A percentile compares a stretch with the other conserved stretches of the same genome.
Conservation (phyloP, 1,140 invertebrate species). For the Maniola jurtina region DNA sequence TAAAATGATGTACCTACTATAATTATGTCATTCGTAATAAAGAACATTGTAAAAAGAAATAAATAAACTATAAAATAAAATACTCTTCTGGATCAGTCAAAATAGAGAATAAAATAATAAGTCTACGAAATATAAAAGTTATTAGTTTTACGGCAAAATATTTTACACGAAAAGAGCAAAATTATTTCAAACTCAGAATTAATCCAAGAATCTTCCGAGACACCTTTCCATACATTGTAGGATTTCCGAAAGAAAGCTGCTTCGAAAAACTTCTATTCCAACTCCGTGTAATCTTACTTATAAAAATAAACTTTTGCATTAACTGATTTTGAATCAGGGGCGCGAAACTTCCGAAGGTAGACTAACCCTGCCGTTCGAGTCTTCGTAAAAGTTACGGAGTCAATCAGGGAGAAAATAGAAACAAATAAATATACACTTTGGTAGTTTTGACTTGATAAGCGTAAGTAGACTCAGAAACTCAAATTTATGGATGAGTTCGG, state of each 20-base stretch:
- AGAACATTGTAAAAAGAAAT: too few species aligned
- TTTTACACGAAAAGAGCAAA: slow-evolving; percentile 29
- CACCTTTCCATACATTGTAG: slow-evolving; percentile 66
- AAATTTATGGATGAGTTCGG: slow-evolving; percentile 64
- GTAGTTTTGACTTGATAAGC: slow-evolving; percentile 72
- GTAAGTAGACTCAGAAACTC: slow-evolving; percentile 53
- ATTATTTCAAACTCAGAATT: slow-evolving; percentile 73
- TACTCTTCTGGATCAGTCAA: too few species aligned
- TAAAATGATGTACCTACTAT: too few species aligned
- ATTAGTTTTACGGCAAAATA: background rate
- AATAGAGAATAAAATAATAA: too few species aligned
- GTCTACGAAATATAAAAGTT: too few species aligned
- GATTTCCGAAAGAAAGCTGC: slow-evolving; percentile 72
- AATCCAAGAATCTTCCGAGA: slow-evolving; percentile 62
- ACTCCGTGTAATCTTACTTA: slow-evolving; percentile 79
- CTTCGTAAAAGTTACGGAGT: slow-evolving; percentile 57
- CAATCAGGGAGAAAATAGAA: slow-evolving; percentile 72
- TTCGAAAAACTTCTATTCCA: slow-evolving; percentile 66
- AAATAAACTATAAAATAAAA: too few species aligned
- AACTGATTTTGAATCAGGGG: slow-evolving; percentile 76
- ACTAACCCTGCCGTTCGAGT: slow-evolving; percentile 50
- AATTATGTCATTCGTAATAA: too few species aligned
- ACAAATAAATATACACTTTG: slow-evolving; percentile 74
- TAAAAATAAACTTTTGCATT: slow-evolving; percentile 81
- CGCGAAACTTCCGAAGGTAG: slow-evolving; percentile 62